Evolutionary conservation across 1,140 invertebrate species (phyloP), one percentile per base, ranked within the genome.

Genomic region (Phymastichus coffea): DNA sequence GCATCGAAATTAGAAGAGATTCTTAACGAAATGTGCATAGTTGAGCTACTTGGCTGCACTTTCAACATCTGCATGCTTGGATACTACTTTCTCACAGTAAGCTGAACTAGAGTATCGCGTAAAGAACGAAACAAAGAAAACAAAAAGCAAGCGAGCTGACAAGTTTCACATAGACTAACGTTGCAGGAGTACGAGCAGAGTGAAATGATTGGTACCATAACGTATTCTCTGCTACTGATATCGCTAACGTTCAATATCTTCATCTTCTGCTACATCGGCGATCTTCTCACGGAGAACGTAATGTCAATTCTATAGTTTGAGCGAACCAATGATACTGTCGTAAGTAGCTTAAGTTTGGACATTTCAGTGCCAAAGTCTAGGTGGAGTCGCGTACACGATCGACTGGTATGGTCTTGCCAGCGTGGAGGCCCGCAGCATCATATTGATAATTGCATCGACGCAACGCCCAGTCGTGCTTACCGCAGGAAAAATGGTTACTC

Each of bases 371-470:
- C 14, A 20, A 17, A 40, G 47, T 30, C 23, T 60, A 26, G 55
- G 58, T 4, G 19, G 17, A 20, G 30, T 12, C 4, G 40, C 25
- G 4, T 65, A 61, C 17, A 58, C 33, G 37, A 51, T 49, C 4
- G 26, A 61, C 30, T 71, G 70, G 70, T 67, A 70, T 17, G n/a
- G 48, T 3, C 46, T 71, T n/a, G 61, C 70, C 4, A 20, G n/a
- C n/a, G 60, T 53, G n/a, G 51, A 52, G 12, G 14, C 61, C 30
- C 66, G 55, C 0, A 55, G 37, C 22, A 17, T 71, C 10, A 20
- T 71, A 2, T 28, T 71, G 30, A 59, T 71, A 2, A 67, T 70
- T 4, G 58, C 53, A 4, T 64, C 63, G 30, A 63, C 65, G 3
- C 61, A 48, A 6, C 56, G 49, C 22, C 66, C 68, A 4, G 35